Evolutionary conservation across 1,140 invertebrate genomes (phyloP), one percentile per base, ranked within the genome.

Genomic region (Brachionus rubens): DNA sequence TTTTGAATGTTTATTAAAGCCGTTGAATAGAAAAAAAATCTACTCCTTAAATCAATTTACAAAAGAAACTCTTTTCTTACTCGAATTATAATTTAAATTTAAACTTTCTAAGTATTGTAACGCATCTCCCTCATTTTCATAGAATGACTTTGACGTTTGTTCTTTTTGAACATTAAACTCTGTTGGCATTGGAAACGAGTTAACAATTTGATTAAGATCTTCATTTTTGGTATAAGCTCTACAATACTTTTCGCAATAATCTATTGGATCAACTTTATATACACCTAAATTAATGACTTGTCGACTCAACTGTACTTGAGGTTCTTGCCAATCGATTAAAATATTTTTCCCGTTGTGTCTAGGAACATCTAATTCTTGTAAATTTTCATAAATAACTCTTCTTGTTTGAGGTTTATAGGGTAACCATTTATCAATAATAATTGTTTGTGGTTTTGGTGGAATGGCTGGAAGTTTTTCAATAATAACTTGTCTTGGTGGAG

Each of bases 351-450:
- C 6, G 6, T 5, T 54, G 40, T 41, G n/a, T 14, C 40, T 6
- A 3, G 4, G 2, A 0, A 16, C n/a, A 33, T 5, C 19, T 33
- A 12, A 12, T 9, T 40, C 16, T 14, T 14, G 16, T 30, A 59
- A 7, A 33, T 59, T 59, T 59, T 59, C 67, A 36, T 26, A 36
- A 54, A 75, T 43, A 41, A 75, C 21, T 40, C 33, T 19, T 56
- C 70, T 19, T 26, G 40, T 43, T 40, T 21, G 70, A 19, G 21
- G 7, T 36, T 76, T 67, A 41, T 76, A 62, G 24, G 75, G 75
- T 30, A 76, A 50, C 75, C 75, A 76, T 76, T 65, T 76, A 30
- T 76, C 75, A 40, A 76, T 65, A 14, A 76, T 65, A 24, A 76
- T 9, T 4, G 54, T 46, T 28, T 24, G 75, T 14, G 54, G 56